A percentile compares a stretch with the other conserved stretches of the same genome.
Evolutionary conservation across 2,113 vertebrate species (phyloP).

Genomic region (Vireo altiloquus): DNA sequence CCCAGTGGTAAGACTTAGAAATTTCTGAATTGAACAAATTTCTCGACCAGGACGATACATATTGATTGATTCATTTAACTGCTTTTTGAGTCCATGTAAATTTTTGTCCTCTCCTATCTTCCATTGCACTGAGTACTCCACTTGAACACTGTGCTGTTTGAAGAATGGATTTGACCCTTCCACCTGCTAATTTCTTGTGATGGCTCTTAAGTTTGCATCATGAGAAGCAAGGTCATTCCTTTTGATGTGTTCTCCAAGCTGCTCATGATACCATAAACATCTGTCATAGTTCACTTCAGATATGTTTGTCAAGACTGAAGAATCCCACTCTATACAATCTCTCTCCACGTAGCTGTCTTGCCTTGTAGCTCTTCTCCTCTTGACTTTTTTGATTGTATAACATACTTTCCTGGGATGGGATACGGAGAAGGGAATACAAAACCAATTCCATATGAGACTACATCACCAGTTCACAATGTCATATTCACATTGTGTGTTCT

Average conservation of each 20-base stretch:
- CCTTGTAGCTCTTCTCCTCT: not conserved
- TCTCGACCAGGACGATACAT: not conserved
- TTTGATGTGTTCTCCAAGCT: not conserved
- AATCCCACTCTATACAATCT: not conserved
- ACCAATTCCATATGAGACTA: not conserved
- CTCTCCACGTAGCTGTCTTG: not conserved
- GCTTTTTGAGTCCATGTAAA: not conserved
- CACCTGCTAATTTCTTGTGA: not conserved
- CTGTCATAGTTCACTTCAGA: not conserved
- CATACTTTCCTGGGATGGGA: not conserved
- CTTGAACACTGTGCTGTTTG: not conserved
- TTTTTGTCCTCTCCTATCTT: not conserved
- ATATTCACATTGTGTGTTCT: not conserved
- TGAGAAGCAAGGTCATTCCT: not conserved
- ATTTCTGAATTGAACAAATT: not conserved
- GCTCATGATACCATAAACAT: rapidly evolving
- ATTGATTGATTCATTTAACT: not conserved
- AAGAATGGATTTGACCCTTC: not conserved
- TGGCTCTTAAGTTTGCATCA: not conserved
- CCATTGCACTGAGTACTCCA: not conserved
- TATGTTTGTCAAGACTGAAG: not conserved
- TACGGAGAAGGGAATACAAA: not conserved
- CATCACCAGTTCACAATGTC: not conserved
- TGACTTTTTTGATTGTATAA: not conserved
- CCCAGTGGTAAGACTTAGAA: not conserved